These are phyloP conservation scores for Galemys pyrenaicus DNA, from an alignment of 2,113 vertebrate species.

Conservation along the genomic window DNA sequence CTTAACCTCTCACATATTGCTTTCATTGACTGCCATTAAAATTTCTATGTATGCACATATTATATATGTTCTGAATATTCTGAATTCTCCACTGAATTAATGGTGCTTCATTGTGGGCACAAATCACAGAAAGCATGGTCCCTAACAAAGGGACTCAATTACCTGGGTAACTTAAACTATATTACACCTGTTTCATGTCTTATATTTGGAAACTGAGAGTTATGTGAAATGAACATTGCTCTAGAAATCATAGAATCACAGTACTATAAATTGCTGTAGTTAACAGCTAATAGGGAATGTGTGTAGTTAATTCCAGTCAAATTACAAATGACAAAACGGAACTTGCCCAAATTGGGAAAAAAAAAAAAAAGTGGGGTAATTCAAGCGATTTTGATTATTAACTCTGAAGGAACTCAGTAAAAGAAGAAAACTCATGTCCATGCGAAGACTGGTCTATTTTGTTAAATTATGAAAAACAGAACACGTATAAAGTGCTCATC, in stretches of 20 bases:
- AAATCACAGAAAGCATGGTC: not conserved
- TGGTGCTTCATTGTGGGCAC: no score
- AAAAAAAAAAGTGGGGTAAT: not conserved
- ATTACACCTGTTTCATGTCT: not conserved
- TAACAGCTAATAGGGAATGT: not conserved
- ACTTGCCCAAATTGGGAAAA: not conserved
- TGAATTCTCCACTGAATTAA: not conserved
- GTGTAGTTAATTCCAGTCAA: not conserved
- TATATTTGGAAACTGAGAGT: not conserved
- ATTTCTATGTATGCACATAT: not conserved
- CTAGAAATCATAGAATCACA: not conserved
- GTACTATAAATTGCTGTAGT: not conserved
- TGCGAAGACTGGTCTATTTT: not conserved
- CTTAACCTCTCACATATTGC: not conserved
- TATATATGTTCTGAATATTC: not conserved
- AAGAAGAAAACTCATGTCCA: slow-evolving; percentile 36
- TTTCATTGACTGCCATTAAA: slow-evolving; percentile 1
- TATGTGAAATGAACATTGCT: not conserved
- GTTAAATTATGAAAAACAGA: slow-evolving; percentile 25
- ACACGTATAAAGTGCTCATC: not conserved
- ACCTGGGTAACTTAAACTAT: not conserved
- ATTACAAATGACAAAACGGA: not conserved
- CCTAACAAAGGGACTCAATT: not conserved
- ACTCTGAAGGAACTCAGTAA: not conserved
- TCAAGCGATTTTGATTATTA: not conserved